These are phyloP conservation scores for Phengaris alcon DNA, from an alignment of 2,888 invertebrate genomes.

Conservation along the genomic window DNA sequence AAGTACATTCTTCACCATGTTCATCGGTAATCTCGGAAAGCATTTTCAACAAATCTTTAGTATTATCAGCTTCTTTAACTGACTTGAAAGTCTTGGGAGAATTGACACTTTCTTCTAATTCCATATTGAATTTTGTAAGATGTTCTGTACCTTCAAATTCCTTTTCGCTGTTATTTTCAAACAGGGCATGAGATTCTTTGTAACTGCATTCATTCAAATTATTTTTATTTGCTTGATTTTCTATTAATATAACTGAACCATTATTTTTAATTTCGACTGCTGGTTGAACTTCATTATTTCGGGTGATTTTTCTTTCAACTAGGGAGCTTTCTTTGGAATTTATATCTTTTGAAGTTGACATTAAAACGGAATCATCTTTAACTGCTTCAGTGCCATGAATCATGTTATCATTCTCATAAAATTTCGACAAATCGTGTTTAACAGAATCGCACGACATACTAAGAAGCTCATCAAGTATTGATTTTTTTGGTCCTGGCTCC, in stretches of 20 bases:
- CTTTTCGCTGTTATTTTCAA: neutral
- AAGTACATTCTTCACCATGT: constrained; percentile 31
- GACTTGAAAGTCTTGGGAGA: constrained; percentile 34
- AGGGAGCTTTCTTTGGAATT: constrained; percentile 47
- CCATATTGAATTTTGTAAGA: neutral
- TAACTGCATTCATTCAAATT: neutral
- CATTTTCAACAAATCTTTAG: constrained; percentile 59
- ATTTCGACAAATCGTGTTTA: neutral
- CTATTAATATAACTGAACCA: constrained; percentile 28
- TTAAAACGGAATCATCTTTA: neutral
- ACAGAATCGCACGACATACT: constrained; percentile 50
- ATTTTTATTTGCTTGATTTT: neutral
- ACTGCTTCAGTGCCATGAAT: neutral
- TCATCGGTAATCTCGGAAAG: constrained; percentile 57
- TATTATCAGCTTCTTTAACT: constrained; percentile 54
- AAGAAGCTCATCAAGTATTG: constrained; percentile 50
- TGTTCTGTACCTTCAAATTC: neutral
- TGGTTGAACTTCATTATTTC: constrained; percentile 27
- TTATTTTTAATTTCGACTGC: constrained; percentile 22
- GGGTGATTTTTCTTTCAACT: constrained; percentile 28
- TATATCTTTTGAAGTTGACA: constrained; percentile 22
- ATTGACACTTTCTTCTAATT: constrained; percentile 19
- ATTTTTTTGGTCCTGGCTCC: constrained; percentile 39
- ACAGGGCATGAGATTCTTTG: constrained; percentile 1
- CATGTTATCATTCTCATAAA: neutral